Percentiles rank a stretch among this genome's conserved stretches.
Evolutionary conservation across 2,888 invertebrate genomes (phyloP).

Genomic region (Tridacna gigas): DNA sequence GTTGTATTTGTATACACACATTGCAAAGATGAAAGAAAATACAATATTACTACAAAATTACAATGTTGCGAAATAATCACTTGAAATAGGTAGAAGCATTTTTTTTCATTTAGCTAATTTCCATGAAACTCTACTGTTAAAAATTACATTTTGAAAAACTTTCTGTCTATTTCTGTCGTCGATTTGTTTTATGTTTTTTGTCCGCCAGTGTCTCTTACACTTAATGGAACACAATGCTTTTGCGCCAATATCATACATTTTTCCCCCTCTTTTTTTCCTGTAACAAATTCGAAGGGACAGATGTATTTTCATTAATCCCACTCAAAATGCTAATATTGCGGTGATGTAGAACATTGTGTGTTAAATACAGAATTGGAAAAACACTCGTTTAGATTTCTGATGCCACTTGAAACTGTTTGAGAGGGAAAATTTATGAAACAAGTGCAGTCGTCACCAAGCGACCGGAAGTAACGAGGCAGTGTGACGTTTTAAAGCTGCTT

Average conservation of each 20-base stretch:
- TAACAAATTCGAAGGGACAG: slow-evolving; percentile 22
- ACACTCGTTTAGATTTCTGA: slow-evolving; percentile 20
- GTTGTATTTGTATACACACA: too few species aligned
- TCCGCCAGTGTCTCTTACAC: neutral
- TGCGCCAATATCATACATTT: neutral
- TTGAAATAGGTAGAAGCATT: too few species aligned
- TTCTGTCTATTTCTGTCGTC: too few species aligned
- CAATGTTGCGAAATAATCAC: too few species aligned
- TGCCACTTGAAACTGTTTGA: slow-evolving; percentile 28
- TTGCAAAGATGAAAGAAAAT: too few species aligned
- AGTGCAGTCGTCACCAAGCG: slow-evolving; percentile 17
- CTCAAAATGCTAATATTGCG: slow-evolving; percentile 28
- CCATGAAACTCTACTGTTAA: too few species aligned
- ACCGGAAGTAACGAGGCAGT: slow-evolving; percentile 19
- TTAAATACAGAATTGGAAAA: slow-evolving; percentile 22
- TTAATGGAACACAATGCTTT: neutral
- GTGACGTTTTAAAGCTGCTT: neutral
- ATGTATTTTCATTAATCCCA: slow-evolving; percentile 39
- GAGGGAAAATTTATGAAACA: slow-evolving; percentile 22
- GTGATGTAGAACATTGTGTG: slow-evolving; percentile 20
- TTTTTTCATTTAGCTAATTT: too few species aligned
- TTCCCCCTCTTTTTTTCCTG: neutral
- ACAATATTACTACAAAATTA: too few species aligned
- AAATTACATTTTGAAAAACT: too few species aligned
- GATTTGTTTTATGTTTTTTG: neutral